Base-by-base conservation (phyloP, 2,888 invertebrate species). In the Eristalinus aeneus region DNA sequence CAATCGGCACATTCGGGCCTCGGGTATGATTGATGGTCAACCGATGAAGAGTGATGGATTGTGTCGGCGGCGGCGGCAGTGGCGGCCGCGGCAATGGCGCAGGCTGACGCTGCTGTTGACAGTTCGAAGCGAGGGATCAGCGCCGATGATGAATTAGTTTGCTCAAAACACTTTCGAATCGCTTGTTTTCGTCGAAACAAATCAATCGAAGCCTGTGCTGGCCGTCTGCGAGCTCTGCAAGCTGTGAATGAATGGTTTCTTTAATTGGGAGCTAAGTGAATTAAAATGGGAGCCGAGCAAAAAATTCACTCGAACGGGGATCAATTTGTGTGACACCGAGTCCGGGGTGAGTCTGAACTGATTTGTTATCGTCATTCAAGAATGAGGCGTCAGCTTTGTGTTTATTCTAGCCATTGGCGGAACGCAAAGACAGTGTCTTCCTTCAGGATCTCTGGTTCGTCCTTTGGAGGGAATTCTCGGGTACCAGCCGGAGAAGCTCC, bases 21-120 rank as follows among this genome's bases (percentile, higher is more conserved):
- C 61, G 32, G 10, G 46, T 75, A 78, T 86, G 86, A 86, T 86
- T 86, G 86, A 86, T 86, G 82, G 86, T 74, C 69, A 78, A 71
- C 77, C 86, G 23, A 78, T 82, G 82, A 86, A 78, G 86, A 82
- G 61, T 82, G 86, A 86, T 86, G 86, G 86, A 67, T 84, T 60
- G 53, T 12, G 46, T 16, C 85, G 69, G 34, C 27, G 27, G 23
- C 85, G 69, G 34, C 27, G 27, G 2, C 27, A 5, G 23, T 81
- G 69, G 34, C 27, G 46, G 46, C 46, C 16, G 46, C 36, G 68
- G 34, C 22, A 20, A 6, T 27, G 20, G 64, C 16, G 22, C n/a
- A 20, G 75, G 46, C 60, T 72, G 67, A 56, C 12, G 67, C 60
- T 81, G 72, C 36, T 73, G 85, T 20, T 46, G 85, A 73, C 85